Conservation (phyloP, 2,113 vertebrate genomes). For the Oryzias javanicus region DNA sequence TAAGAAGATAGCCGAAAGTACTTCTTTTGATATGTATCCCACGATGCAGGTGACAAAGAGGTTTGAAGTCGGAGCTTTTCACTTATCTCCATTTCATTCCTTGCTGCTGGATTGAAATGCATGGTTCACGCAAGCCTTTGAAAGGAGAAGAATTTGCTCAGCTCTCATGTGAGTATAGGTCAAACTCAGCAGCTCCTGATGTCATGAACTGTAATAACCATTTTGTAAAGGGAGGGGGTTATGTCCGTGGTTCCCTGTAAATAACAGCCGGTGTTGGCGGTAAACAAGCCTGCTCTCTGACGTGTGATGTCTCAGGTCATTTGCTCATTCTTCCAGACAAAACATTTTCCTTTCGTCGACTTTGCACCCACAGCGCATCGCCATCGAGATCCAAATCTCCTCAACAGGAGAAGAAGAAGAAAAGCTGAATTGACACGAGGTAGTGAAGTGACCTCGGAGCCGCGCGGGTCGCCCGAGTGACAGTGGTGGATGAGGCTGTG, state of each 20-base stretch:
- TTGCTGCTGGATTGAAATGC: constrained; percentile 27
- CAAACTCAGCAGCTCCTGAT: constrained; percentile 22
- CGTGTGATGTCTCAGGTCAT: constrained; percentile 55
- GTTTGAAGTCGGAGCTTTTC: constrained; percentile 62
- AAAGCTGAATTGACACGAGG: constrained; percentile 2
- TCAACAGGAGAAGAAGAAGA: constrained; percentile 1
- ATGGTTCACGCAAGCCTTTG: constrained; percentile 14
- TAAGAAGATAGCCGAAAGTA: constrained; percentile 70
- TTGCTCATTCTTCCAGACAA: constrained; percentile 26
- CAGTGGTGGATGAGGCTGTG: constrained; percentile 59
- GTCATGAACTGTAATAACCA: constrained; percentile 57
- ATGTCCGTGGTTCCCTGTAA: constrained; percentile 57
- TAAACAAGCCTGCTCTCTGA: constrained; percentile 67
- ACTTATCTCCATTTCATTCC: constrained; percentile 48
- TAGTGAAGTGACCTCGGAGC: constrained; percentile 45
- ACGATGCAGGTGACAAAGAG: constrained; percentile 58
- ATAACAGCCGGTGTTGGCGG: constrained; percentile 70
- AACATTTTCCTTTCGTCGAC: constrained; percentile 24
- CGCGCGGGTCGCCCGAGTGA: constrained; percentile 40
- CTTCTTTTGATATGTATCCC: constrained; percentile 70
- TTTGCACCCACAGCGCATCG: constrained; percentile 1
- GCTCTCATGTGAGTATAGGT: constrained; percentile 1
- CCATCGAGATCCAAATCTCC: constrained; percentile 1
- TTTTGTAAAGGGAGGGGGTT: constrained; percentile 45
- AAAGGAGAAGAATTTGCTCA: constrained; percentile 15